These are phyloP conservation scores for Teleopsis dalmanni DNA, from an alignment of 1,140 invertebrate species.

Conservation along the genomic window DNA sequence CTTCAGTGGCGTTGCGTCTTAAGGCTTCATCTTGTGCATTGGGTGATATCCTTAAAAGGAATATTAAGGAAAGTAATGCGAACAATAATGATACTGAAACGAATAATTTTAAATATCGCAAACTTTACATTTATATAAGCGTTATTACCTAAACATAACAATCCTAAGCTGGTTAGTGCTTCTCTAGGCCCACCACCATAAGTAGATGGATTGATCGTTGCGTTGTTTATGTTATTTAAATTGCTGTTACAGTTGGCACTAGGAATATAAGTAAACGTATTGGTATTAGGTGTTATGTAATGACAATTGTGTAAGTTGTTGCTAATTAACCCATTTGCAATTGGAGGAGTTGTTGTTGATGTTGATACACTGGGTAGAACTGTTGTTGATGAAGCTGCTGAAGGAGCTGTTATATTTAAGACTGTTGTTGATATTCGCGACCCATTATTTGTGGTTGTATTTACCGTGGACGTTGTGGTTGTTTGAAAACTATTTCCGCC, in stretches of 20 bases:
- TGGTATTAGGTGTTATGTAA: too few relatives aligned
- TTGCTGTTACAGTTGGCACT: constrained; percentile 18
- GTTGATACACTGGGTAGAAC: not conserved
- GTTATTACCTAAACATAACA: constrained; percentile 65
- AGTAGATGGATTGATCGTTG: constrained; percentile 22
- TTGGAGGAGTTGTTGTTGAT: constrained; percentile 7
- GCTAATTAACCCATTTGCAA: constrained; percentile 11
- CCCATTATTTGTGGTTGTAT: constrained; percentile 19
- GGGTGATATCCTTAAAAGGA: constrained; percentile 76
- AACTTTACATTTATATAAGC: too few relatives aligned
- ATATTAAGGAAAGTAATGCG: constrained; percentile 74
- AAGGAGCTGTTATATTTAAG: not conserved
- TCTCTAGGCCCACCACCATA: constrained; percentile 48
- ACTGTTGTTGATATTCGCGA: constrained; percentile 17
- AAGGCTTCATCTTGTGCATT: constrained; percentile 42
- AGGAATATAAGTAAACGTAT: constrained; percentile 25
- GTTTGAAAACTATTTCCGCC: constrained; percentile 32
- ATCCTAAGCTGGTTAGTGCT: constrained; percentile 74
- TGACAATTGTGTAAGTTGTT: constrained; percentile 26
- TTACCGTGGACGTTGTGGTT: constrained; percentile 11
- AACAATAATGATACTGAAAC: constrained; percentile 64
- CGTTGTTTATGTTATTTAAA: constrained; percentile 15
- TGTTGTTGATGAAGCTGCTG: constrained; percentile 1
- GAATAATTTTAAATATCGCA: too few relatives aligned
- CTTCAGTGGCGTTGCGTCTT: constrained; percentile 54